These are phyloP conservation scores for Drosophila nr. perissopoda DNA, from an alignment of 2,888 invertebrate genomes.

Conservation along the genomic window DNA sequence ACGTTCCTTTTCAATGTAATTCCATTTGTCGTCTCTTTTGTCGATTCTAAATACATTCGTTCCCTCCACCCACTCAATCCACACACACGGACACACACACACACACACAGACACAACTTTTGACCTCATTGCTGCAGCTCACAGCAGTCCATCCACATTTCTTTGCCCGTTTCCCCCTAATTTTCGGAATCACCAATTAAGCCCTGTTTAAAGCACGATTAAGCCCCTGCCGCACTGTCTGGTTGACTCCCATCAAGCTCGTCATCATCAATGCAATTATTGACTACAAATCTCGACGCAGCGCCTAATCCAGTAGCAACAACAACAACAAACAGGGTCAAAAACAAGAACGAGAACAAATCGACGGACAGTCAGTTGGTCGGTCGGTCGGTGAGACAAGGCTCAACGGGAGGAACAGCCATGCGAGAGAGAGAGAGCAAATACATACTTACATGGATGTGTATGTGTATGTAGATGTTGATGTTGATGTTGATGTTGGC, in stretches of 20 bases:
- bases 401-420: slow-evolving; percentile 8
- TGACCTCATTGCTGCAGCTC: slow-evolving; percentile 31
- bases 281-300: slow-evolving; percentile 73
- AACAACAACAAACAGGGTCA: slow-evolving; percentile 15
- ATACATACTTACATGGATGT: not conserved
- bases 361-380: slow-evolving; percentile 44
- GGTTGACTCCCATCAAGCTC: slow-evolving; percentile 35
- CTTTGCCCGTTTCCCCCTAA: not conserved
- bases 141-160: not conserved
- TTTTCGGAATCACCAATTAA: slow-evolving; percentile 73
- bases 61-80: not conserved
- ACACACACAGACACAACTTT: slow-evolving; percentile 13
- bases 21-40: slow-evolving; percentile 1
- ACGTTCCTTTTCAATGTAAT: slow-evolving; percentile 6
- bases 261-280: slow-evolving; percentile 76
- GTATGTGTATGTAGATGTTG: not conserved
- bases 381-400: slow-evolving; percentile 42
- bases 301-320: slow-evolving; percentile 55
- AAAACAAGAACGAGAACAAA: slow-evolving; percentile 31
- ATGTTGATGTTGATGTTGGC: not conserved
- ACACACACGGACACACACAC: not conserved
- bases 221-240: slow-evolving; percentile 40
- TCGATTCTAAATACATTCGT: slow-evolving; percentile 22
- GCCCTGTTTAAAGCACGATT: slow-evolving; percentile 77
- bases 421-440: not conserved